Evolutionary conservation across 2,888 invertebrate species (phyloP).

Genomic region (Leptothorax acervorum): DNA sequence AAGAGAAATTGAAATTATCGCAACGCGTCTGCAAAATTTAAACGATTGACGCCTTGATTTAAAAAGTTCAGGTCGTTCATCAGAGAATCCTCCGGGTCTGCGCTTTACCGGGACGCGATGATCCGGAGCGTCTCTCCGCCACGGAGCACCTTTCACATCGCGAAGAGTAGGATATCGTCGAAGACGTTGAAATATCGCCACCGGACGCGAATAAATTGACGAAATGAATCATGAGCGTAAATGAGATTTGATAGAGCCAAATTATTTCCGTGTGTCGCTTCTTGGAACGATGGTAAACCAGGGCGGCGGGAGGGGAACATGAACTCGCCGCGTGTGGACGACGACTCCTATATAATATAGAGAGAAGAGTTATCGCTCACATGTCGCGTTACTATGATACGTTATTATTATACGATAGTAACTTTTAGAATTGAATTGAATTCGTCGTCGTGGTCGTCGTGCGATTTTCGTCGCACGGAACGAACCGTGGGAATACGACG

Average conservation of each 20-base stretch:
- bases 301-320: not conserved
- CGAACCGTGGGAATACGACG: conserved; percentile 74
- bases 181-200: conserved; percentile 75
- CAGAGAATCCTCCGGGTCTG: not conserved
- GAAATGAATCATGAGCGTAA: conserved; percentile 81
- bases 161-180: conserved; percentile 66
- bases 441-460: not conserved
- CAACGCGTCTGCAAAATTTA: not conserved
- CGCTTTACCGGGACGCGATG: not conserved
- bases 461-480: conserved; percentile 59
- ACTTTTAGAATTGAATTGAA: not conserved
- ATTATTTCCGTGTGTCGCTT: conserved; percentile 74
- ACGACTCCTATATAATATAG: not conserved
- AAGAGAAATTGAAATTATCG: not conserved
- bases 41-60: not conserved
- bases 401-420: not conserved
- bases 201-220: conserved; percentile 81
- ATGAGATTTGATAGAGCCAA: conserved; percentile 82
- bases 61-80: not conserved
- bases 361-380: not conserved
- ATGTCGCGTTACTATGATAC: not conserved
- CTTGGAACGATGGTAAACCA: conserved; percentile 65
- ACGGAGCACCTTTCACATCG: conserved; percentile 70
- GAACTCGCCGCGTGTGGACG: not conserved
- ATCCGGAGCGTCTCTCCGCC: conserved; percentile 17